Conservation (phyloP, 64 coral and sea anemone species). For the Astreopora myriophthalma region DNA sequence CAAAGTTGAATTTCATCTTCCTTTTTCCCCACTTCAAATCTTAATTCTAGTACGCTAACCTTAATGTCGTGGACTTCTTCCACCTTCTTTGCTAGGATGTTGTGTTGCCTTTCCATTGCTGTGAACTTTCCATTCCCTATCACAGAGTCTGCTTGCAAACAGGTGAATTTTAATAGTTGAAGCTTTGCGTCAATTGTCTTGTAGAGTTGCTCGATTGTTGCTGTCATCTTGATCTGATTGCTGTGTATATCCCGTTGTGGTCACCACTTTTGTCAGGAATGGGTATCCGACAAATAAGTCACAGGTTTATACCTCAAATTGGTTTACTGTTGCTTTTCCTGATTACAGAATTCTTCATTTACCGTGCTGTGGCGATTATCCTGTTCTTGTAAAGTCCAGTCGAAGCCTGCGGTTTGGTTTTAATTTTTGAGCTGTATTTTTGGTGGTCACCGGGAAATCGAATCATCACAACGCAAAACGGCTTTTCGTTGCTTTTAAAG, state of each 20-base stretch:
- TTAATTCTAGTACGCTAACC: background rate
- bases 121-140: conserved; percentile 8
- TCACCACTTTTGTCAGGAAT: conserved; percentile 52
- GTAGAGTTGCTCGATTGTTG: conserved; percentile 1
- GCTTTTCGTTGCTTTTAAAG: no score
- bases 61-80: conserved; percentile 69
- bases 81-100: conserved; percentile 19
- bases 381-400: no score
- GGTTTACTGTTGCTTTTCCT: background rate
- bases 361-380: no score
- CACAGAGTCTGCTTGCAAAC: background rate
- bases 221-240: background rate
- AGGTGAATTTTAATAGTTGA: conserved; percentile 4
- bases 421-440: no score
- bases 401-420: no score
- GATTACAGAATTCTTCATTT: background rate
- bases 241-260: conserved; percentile 1
- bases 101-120: conserved; percentile 43
- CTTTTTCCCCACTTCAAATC: background rate
- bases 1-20: background rate
- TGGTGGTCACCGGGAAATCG: no score
- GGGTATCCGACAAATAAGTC: conserved; percentile 11
- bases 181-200: conserved; percentile 23
- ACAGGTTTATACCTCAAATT: background rate
- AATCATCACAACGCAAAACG: no score